Conservation (phyloP, 1,140 invertebrate genomes). For the Drosophila auraria region DNA sequence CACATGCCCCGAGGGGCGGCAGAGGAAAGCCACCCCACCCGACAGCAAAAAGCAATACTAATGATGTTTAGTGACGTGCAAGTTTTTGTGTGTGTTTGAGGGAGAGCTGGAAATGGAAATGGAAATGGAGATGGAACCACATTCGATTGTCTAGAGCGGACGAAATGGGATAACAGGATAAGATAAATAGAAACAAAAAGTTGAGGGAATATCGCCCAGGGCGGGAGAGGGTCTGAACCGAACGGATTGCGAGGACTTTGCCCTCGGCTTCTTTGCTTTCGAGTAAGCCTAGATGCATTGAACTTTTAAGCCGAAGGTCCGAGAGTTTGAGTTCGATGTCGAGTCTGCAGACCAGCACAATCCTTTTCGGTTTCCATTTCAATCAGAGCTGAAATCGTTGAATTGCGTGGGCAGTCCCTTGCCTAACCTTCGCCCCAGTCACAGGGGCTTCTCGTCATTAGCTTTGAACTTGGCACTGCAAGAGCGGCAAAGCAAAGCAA, state of each 20-base stretch:
- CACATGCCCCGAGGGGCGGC: slow-evolving; percentile 39
- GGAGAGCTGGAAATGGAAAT: slow-evolving; percentile 70
- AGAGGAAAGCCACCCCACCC: slow-evolving; percentile 7
- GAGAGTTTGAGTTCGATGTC: slow-evolving; percentile 47
- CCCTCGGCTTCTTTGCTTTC: slow-evolving; percentile 10
- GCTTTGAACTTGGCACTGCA: slow-evolving; percentile 64
- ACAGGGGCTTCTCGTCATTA: slow-evolving; percentile 63
- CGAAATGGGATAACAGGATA: slow-evolving; percentile 58
- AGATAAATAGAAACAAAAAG: slow-evolving; percentile 78
- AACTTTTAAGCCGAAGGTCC: slow-evolving; percentile 69
- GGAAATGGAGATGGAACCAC: slow-evolving; percentile 78
- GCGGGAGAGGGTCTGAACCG: slow-evolving; percentile 2
- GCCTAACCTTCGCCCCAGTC: neutral
- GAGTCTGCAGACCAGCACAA: slow-evolving; percentile 31
- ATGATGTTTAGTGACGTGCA: slow-evolving; percentile 81
- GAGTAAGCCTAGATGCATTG: slow-evolving; percentile 67
- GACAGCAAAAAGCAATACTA: slow-evolving; percentile 64
- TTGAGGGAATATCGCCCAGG: slow-evolving; percentile 26
- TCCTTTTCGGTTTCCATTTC: slow-evolving; percentile 74
- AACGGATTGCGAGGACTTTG: slow-evolving; percentile 23
- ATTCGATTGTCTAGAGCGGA: slow-evolving; percentile 69
- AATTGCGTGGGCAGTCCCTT: slow-evolving; percentile 12
- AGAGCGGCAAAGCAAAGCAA: slow-evolving; percentile 18
- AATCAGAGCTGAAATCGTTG: slow-evolving; percentile 62
- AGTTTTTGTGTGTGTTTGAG: slow-evolving; percentile 57